These are phyloP conservation scores for rat (Rattus norvegicus) DNA, from an alignment of 2,113 vertebrate species.

Conservation along the genomic window GRCr8 NC_086028.1:97614001-97614500, in stretches of 20 bases:
- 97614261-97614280: neutral
- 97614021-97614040: neutral
- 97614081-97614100: neutral
- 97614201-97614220: neutral
- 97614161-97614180: slow-evolving; percentile 15
- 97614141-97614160: neutral
- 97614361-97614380: neutral
- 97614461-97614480: slow-evolving; percentile 63
- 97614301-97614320: slow-evolving; percentile 3
- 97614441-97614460: slow-evolving; percentile 67
- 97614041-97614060: neutral
- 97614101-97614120: neutral
- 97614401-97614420: slow-evolving; percentile 32
- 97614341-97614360: slow-evolving; percentile 25
- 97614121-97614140: slow-evolving; percentile 17
- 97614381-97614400: slow-evolving; percentile 69
- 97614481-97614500: slow-evolving; percentile 82
- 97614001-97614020: neutral
- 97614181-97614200: neutral
- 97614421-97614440: slow-evolving; percentile 49
- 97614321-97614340: neutral
- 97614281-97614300: neutral
- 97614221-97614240: neutral
- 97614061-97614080: neutral
- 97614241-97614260: neutral